Conservation (phyloP, 2,113 vertebrate species). For the Meleagris gallopavo region DNA sequence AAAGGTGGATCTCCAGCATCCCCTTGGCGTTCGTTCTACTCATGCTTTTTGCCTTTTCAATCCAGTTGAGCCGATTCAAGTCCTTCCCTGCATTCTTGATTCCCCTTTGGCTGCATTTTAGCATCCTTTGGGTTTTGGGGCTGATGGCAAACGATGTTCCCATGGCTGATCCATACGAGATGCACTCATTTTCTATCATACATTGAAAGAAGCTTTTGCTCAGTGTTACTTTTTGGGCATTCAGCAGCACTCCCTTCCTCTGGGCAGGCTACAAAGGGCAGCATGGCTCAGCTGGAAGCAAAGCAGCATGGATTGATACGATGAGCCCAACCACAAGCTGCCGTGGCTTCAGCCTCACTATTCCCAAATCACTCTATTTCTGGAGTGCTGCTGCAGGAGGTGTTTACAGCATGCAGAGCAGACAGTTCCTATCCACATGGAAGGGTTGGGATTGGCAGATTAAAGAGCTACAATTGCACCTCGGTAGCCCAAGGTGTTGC, state of each 20-base stretch:
- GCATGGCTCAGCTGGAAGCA: neutral
- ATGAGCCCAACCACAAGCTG: neutral
- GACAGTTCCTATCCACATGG: neutral
- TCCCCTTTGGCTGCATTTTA: neutral
- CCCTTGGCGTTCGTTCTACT: neutral
- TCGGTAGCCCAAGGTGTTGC: neutral
- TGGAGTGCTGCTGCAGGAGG: neutral
- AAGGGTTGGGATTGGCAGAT: accelerated
- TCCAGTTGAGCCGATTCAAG: neutral
- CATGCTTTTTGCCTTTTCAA: accelerated
- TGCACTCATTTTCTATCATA: neutral
- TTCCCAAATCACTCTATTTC: neutral
- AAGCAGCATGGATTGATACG: accelerated
- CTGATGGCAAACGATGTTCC: neutral
- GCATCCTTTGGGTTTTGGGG: neutral
- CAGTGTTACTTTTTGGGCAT: accelerated
- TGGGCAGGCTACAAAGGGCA: neutral
- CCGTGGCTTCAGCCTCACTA: neutral
- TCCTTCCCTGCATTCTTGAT: neutral
- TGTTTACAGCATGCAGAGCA: neutral
- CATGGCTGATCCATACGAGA: neutral
- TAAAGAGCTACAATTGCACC: neutral
- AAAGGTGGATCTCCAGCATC: neutral
- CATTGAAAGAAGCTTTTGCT: neutral
- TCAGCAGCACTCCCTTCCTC: neutral